Evolutionary conservation across 2,113 vertebrate genomes (phyloP).

Genomic region (Malurus alboscapulatus): DNA sequence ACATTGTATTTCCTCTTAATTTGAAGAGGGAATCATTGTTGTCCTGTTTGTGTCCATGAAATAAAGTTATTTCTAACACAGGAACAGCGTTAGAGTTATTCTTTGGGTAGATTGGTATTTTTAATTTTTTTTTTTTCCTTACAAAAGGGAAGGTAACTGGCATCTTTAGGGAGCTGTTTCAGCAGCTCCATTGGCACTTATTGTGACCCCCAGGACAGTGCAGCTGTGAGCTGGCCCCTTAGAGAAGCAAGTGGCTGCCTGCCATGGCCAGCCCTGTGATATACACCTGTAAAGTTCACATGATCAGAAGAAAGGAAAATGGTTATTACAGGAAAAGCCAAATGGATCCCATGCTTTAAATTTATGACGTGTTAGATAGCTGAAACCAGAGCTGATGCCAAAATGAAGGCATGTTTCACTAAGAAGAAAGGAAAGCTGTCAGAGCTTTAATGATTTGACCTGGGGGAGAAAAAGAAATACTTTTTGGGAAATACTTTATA

Average conservation of each 20-base stretch:
- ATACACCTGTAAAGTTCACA: not conserved
- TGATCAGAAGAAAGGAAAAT: not conserved
- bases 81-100: not conserved
- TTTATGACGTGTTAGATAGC: conserved; percentile 20
- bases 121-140: not conserved
- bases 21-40: not conserved
- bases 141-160: not conserved
- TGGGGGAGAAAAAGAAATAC: not conserved
- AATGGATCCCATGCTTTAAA: conserved; percentile 10
- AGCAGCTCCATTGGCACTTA: not conserved
- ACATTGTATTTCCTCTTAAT: not conserved
- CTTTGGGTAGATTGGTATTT: not conserved
- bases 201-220: not conserved
- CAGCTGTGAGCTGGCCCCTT: not conserved
- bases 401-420: conserved; percentile 21
- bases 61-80: not conserved
- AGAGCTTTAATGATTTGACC: conserved; percentile 6
- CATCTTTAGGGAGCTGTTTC: not conserved
- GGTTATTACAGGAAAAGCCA: conserved; percentile 30
- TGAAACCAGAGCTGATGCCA: not conserved
- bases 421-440: not conserved
- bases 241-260: not conserved
- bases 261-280: not conserved
- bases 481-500: not conserved
- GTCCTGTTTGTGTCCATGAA: not conserved